Evolutionary conservation across 2,888 invertebrate species (phyloP).

Genomic region (Apamea anceps): DNA sequence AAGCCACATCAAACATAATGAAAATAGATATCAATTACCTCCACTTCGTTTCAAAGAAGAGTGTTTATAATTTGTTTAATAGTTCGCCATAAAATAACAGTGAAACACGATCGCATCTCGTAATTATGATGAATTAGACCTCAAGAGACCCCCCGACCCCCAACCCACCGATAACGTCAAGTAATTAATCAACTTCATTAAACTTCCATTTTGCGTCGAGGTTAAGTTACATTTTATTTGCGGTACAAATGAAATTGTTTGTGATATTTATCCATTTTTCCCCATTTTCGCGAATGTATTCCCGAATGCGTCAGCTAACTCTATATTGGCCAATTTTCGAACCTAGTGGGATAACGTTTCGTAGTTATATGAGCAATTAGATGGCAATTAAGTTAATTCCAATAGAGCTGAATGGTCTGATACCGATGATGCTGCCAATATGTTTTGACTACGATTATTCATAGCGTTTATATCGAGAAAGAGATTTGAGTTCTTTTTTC

Average conservation of each 20-base stretch:
- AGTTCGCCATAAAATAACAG: conserved; percentile 62
- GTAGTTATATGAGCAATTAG: not conserved
- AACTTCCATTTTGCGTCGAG: conserved; percentile 61
- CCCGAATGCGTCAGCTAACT: not conserved
- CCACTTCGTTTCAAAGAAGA: conserved; percentile 35
- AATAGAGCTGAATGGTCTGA: not conserved
- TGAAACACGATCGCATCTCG: conserved; percentile 66
- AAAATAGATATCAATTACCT: conserved; percentile 52
- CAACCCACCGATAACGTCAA: conserved; percentile 64
- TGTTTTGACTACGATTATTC: not conserved
- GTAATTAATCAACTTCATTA: conserved; percentile 74
- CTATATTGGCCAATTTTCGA: not conserved
- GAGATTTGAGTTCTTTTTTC: not conserved
- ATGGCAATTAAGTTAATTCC: not conserved
- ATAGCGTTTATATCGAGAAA: not conserved
- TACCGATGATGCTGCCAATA: not conserved
- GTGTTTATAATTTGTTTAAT: conserved; percentile 63
- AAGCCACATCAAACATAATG: conserved; percentile 20
- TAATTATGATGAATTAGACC: conserved; percentile 71
- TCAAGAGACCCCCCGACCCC: conserved; percentile 30
- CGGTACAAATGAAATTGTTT: conserved; percentile 41
- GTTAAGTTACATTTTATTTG: conserved; percentile 57
- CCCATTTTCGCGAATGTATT: not conserved
- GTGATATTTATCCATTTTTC: not conserved
- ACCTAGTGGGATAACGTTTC: not conserved